Evolutionary conservation across 2,113 vertebrate species (phyloP), one percentile per base, ranked within the genome.

Genomic region (Nerophis lumbriciformis): DNA sequence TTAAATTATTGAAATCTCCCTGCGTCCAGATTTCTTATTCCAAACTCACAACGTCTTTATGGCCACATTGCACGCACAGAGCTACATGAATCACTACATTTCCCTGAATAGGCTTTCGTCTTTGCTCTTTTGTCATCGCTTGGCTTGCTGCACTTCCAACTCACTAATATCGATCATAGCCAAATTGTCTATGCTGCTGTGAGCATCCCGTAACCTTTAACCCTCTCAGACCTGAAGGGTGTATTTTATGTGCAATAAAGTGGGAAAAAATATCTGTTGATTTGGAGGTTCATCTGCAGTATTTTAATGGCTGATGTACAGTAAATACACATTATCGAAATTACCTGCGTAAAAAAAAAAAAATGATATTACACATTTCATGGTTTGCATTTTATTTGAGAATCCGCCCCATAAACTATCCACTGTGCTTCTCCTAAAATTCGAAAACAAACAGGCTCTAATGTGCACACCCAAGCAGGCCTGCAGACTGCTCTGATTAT

Each of bases 371-470:
- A 11, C 42, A 44, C 42, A 44, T 44, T 44, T 11, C 10, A 45
- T 82, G 69, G 83, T 76, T 76, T 73, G 69, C 74, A 80, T 85
- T 87, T 78, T 78, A 69, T 82, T 82, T 77, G 79, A 79, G 80
- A 78, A 76, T 66, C 68, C 19, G 50, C 80, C 51, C 75, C 61
- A 77, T 83, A 79, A 83, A 79, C 68, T 79, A 79, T 84, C 79
- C 78, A 57, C 68, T 71, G 38, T 48, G 68, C 35, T 75, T 79
- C 63, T 58, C 55, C 64, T 73, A 66, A 85, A 70, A 72, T 51
- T 78, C 63, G 71, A 74, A 82, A 85, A 85, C 77, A 83, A 85
- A 85, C 11, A 7, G 38, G 38, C 38, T 39, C 38, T 7, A 83
- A 73, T 83, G 77, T 76, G 78, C 83, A 81, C 79, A 72, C 71